Evolutionary conservation across 2,113 vertebrate species (phyloP).

Genomic region (Hepsetus odoe): DNA sequence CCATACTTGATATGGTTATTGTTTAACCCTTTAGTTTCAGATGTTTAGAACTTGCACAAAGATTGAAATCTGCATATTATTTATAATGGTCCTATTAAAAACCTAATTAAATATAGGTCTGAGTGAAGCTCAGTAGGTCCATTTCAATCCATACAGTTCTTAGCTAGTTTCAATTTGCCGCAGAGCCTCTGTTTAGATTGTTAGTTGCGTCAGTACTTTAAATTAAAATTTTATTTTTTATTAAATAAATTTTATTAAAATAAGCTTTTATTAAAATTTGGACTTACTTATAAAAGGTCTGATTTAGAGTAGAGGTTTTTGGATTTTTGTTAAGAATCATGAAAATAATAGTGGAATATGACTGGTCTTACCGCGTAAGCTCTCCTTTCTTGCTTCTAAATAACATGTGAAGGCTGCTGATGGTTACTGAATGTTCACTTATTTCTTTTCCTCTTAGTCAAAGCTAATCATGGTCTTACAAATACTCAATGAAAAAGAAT

Average conservation of each 20-base stretch:
- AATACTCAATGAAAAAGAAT: not conserved
- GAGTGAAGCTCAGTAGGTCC: not conserved
- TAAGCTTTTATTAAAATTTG: not conserved
- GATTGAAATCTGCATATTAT: not conserved
- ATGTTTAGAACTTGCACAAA: not conserved
- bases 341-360: not conserved
- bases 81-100: no score
- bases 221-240: no score
- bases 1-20: no score
- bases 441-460: not conserved
- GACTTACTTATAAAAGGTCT: not conserved
- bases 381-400: not conserved
- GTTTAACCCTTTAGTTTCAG: not conserved
- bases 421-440: not conserved
- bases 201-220: not conserved
- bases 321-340: not conserved
- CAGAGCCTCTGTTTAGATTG: slow-evolving; percentile 7
- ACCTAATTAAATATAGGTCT: no score
- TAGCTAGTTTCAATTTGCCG: not conserved
- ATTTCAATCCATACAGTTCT: not conserved
- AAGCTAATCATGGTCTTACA: not conserved
- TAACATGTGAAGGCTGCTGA: not conserved
- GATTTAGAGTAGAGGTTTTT: not conserved
- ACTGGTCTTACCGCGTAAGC: not conserved
- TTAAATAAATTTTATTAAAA: no score